Evolutionary conservation across 2,888 invertebrate genomes (phyloP), one percentile per base, ranked within the genome.

Genomic region (Pristionchus japonicus): DNA sequence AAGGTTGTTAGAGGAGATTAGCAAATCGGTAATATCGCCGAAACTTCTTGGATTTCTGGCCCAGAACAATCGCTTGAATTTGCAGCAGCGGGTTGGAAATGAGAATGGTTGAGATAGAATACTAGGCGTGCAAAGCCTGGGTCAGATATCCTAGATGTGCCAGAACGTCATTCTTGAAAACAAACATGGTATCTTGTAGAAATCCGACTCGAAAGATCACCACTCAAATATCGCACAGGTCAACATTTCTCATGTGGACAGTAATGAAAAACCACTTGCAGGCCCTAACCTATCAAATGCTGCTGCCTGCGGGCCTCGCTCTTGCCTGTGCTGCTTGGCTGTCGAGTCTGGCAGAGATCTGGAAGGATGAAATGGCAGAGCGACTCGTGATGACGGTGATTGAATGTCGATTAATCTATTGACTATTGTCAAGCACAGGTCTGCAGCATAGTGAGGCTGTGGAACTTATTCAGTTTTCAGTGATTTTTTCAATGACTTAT

Each of bases 381-480:
- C 70, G 70, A 9, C 70, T 70, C 2, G 70, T 70, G 4, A 70
- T 70, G 70, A 70, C 70, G 70, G 70, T 70, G n/a, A n/a, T n/a
- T n/a, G n/a, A n/a, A n/a, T n/a, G n/a, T n/a, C n/a, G n/a, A n/a
- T n/a, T n/a, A n/a, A n/a, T n/a, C n/a, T n/a, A n/a, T n/a, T n/a
- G n/a, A n/a, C n/a, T n/a, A n/a, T n/a, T n/a, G n/a, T n/a, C n/a
- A n/a, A n/a, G n/a, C n/a, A n/a, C n/a, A n/a, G n/a, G n/a, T n/a
- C n/a, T n/a, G n/a, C n/a, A n/a, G n/a, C n/a, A n/a, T n/a, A n/a
- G n/a, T n/a, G n/a, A n/a, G n/a, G n/a, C n/a, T n/a, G n/a, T n/a
- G n/a, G n/a, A n/a, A n/a, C n/a, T n/a, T n/a, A n/a, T n/a, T n/a
- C n/a, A n/a, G n/a, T n/a, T n/a, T n/a, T n/a, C n/a, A n/a, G n/a